phyloP scores from a whole-genome alignment of 1,140 invertebrate genomes.

The Chelonus insularis region DNA sequence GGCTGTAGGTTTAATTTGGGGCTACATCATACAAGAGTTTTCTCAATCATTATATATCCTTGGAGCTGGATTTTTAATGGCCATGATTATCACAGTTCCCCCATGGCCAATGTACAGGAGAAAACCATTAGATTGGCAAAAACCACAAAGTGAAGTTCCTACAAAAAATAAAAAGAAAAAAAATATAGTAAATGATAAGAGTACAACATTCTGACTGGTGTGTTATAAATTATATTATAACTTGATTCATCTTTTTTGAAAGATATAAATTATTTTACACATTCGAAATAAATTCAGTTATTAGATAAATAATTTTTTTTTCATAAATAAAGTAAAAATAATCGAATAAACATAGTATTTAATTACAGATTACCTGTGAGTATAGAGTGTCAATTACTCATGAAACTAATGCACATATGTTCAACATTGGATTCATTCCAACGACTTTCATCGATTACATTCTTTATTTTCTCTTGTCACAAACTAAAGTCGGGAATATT shows the following conservation, averaged over 20 bases:
- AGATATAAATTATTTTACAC: no score
- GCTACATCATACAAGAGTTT: slow-evolving; percentile 94
- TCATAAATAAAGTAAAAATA: no score
- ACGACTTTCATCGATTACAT: slow-evolving; percentile 24
- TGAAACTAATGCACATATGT: no score
- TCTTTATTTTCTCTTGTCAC: slow-evolving; percentile 24
- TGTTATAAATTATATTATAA: no score
- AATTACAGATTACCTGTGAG: no score
- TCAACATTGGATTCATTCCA: slow-evolving; percentile 26
- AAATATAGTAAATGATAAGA: no score
- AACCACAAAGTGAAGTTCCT: slow-evolving; percentile 65
- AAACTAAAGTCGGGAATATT: slow-evolving; percentile 2
- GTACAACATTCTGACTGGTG: no score
- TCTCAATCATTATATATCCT: slow-evolving; percentile 92
- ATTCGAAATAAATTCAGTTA: no score
- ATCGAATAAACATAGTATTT: no score
- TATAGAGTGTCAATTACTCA: no score
- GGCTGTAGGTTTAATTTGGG: slow-evolving; percentile 86
- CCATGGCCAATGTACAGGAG: slow-evolving; percentile 91
- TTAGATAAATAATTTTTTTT: no score
- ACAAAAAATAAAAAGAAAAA: slow-evolving; percentile 57
- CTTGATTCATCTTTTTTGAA: no score
- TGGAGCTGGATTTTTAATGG: slow-evolving; percentile 84
- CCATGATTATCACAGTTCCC: slow-evolving; percentile 81
- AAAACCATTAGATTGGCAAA: slow-evolving; percentile 91